A percentile compares a stretch with the other conserved stretches of the same genome.
Evolutionary conservation across 2,797 vertebrate species (phyloP).

Genomic region (Ciconia nigra): DNA sequence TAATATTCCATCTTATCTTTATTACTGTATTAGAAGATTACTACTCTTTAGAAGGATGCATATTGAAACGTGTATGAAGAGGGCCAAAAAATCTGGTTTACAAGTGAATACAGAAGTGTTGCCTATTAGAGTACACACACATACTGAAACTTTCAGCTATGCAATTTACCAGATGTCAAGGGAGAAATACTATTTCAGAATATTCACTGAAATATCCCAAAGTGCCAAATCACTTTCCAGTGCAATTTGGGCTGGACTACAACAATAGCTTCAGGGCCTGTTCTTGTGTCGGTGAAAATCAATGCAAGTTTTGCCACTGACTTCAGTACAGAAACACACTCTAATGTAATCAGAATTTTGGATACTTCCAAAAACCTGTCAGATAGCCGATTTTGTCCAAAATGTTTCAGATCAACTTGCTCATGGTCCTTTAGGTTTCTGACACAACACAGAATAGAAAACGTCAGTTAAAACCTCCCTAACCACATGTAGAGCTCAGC

Average conservation of each 20-base stretch:
- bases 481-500: rapidly evolving
- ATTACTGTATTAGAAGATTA: neutral
- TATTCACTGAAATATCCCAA: neutral
- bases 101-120: neutral
- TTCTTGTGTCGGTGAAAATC: neutral
- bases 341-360: neutral
- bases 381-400: neutral
- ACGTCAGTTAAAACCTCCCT: neutral
- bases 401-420: neutral
- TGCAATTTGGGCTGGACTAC: neutral
- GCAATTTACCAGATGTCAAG: neutral
- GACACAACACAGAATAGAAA: neutral
- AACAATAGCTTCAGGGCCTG: neutral
- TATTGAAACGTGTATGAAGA: neutral
- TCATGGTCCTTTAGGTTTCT: neutral
- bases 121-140: neutral
- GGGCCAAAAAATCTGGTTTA: neutral
- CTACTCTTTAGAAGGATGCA: neutral
- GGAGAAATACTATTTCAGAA: neutral
- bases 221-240: neutral
- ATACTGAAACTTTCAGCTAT: neutral
- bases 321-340: neutral
- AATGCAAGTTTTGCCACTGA: neutral
- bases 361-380: neutral
- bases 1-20: neutral